phyloP scores from a whole-genome alignment of 2,113 vertebrate genomes.

The Centropus unirufus region DNA sequence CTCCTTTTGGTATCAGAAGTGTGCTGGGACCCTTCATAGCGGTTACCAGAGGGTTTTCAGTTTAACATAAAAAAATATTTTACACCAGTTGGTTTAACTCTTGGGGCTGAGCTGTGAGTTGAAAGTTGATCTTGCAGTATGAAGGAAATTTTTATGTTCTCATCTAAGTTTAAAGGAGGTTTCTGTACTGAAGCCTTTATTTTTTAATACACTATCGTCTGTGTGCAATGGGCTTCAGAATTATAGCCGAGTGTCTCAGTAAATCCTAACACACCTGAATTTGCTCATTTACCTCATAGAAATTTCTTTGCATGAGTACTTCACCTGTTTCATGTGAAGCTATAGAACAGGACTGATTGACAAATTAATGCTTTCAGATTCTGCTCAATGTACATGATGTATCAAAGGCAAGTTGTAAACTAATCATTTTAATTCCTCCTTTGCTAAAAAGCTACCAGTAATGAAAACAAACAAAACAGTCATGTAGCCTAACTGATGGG shows the following conservation, averaged over 20 bases:
- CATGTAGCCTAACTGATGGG: conserved; percentile 33
- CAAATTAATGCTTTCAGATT: conserved; percentile 73
- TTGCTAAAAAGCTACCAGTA: conserved; percentile 70
- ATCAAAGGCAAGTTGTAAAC: conserved; percentile 65
- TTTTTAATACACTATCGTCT: conserved; percentile 22
- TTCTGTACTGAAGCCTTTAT: conserved; percentile 49
- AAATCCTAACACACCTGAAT: conserved; percentile 54
- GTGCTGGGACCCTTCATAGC: neutral
- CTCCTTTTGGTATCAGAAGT: neutral
- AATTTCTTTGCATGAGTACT: conserved; percentile 11
- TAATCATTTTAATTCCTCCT: conserved; percentile 62
- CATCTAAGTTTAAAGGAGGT: neutral
- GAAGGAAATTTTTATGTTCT: neutral
- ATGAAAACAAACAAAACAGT: conserved; percentile 71
- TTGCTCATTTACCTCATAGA: conserved; percentile 45
- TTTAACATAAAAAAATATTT: neutral
- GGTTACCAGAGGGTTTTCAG: neutral
- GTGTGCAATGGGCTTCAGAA: conserved; percentile 48
- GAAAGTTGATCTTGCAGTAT: neutral
- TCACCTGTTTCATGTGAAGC: conserved; percentile 53
- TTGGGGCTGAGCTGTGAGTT: neutral
- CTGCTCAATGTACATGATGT: conserved; percentile 48
- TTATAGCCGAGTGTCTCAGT: conserved; percentile 38
- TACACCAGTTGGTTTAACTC: neutral
- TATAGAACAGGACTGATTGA: conserved; percentile 60